Evolutionary conservation across 2,797 vertebrate species (phyloP).

Genomic region (Lepus oiostolus): DNA sequence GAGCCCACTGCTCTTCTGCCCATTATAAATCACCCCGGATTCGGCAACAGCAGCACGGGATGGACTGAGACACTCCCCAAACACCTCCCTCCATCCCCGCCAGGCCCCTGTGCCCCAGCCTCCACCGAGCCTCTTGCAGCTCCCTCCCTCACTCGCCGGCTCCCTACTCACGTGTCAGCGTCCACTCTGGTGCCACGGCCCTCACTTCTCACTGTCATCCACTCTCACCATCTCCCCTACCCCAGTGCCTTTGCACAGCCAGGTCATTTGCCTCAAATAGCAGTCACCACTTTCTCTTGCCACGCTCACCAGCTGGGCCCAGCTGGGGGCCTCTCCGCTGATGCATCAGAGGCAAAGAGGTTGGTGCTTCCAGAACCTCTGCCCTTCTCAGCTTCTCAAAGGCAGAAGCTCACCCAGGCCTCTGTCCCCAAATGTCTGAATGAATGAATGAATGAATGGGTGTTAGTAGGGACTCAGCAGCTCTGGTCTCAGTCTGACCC

Average conservation of each 20-base stretch:
- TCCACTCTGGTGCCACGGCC: background rate
- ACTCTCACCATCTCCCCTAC: too few species aligned
- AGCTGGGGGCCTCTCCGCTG: background rate
- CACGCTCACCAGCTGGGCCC: background rate
- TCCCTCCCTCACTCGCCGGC: background rate
- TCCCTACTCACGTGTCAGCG: background rate
- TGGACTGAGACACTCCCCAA: background rate
- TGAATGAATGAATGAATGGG: background rate
- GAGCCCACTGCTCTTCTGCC: too few species aligned
- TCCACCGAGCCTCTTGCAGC: background rate
- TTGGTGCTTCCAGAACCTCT: background rate
- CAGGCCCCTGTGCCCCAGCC: rapidly evolving
- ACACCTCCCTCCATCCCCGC: background rate
- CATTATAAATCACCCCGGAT: background rate
- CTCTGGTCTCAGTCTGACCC: background rate
- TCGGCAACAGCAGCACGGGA: background rate
- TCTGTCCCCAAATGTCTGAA: background rate
- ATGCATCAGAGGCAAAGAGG: background rate
- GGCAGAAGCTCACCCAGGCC: background rate
- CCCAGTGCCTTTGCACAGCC: background rate
- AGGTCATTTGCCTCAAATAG: background rate
- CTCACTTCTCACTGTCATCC: background rate
- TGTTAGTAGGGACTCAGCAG: background rate
- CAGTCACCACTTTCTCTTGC: background rate
- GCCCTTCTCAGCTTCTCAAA: background rate